Evolutionary conservation across 2,113 vertebrate species (phyloP).

Genomic region (Zingel zingel): DNA sequence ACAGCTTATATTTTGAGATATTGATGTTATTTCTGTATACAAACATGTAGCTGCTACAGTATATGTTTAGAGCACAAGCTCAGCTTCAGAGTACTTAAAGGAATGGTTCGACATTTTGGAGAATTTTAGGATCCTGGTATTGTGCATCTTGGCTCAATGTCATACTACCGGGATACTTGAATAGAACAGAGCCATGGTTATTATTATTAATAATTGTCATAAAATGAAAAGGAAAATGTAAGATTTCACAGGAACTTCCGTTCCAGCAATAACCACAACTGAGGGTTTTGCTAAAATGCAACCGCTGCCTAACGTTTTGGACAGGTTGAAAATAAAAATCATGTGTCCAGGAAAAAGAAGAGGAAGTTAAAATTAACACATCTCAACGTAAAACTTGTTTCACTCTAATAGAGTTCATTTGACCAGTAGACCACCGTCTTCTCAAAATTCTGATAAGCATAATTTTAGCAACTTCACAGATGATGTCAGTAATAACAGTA

Average conservation of each 20-base stretch:
- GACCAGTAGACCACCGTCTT: background rate
- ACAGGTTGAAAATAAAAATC: slow-evolving; percentile 18
- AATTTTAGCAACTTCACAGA: background rate
- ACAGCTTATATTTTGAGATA: background rate
- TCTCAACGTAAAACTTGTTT: background rate
- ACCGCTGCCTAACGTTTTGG: background rate
- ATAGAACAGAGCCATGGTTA: background rate
- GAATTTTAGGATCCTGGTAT: background rate
- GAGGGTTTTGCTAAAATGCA: background rate
- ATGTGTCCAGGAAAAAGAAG: background rate
- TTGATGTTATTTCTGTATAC: background rate
- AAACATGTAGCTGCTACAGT: background rate
- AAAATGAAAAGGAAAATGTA: no score
- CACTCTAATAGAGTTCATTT: background rate
- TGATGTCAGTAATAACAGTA: background rate
- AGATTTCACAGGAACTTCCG: no score
- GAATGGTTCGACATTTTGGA: no score
- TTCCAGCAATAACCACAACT: background rate
- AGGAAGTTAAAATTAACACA: background rate
- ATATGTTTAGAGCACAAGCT: background rate
- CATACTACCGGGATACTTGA: background rate
- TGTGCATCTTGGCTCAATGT: background rate
- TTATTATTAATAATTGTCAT: background rate
- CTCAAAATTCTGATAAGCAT: background rate
- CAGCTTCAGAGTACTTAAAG: no score